Evolutionary conservation across 2,113 vertebrate genomes (phyloP).

Genomic region (Strix uralensis): DNA sequence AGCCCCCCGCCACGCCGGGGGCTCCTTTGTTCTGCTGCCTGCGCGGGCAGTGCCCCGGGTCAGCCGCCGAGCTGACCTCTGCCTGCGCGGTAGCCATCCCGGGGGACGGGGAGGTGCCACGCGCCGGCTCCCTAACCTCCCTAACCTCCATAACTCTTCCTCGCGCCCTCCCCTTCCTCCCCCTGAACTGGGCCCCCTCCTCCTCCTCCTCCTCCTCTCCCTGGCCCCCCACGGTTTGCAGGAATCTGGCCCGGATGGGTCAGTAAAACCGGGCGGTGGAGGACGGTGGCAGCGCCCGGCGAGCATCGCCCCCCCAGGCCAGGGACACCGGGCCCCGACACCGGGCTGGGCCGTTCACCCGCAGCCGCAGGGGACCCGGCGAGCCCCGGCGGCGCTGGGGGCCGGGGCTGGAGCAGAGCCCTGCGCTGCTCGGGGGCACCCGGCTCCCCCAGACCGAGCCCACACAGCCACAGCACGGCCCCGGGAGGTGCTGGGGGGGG

Average conservation of each 20-base stretch:
- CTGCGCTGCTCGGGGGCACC: not conserved
- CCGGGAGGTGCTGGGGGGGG: not conserved
- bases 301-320: too few species aligned
- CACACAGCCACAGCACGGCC: not conserved
- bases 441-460: not conserved
- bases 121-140: constrained; percentile 20
- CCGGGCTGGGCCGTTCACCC: accelerated
- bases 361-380: accelerated
- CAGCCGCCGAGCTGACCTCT: constrained; percentile 16
- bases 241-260: constrained; percentile 1
- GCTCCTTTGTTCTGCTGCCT: constrained; percentile 51
- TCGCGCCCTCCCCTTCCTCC: constrained; percentile 31
- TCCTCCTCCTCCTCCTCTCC: not conserved
- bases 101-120: not conserved
- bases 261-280: not conserved
- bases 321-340: accelerated
- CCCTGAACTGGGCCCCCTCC: not conserved
- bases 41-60: not conserved
- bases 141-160: constrained; percentile 50
- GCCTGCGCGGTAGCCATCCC: constrained; percentile 15
- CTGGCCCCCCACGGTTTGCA: not conserved
- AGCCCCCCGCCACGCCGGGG: not conserved
- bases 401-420: too few species aligned
- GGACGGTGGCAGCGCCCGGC: not conserved
- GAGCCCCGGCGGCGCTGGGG: not conserved